These are phyloP conservation scores for Drosophila setosimentum DNA, from an alignment of 2,888 invertebrate genomes.

Conservation along the genomic window DNA sequence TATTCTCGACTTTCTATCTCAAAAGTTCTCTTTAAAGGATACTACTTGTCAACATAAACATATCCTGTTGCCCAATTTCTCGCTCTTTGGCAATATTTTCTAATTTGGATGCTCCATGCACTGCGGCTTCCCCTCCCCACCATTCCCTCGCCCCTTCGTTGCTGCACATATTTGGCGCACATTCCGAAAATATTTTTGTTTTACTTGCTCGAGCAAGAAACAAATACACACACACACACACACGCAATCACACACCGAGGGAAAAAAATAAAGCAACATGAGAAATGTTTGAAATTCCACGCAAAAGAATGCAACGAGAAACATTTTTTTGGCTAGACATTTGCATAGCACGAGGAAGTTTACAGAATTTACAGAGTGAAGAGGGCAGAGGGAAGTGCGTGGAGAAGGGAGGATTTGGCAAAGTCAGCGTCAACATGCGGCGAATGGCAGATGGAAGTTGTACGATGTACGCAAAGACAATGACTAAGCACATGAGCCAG, in stretches of 20 bases:
- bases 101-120: slow-evolving; percentile 57
- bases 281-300: slow-evolving; percentile 71
- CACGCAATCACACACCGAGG: background rate
- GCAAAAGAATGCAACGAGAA: slow-evolving; percentile 70
- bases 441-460: slow-evolving; percentile 72
- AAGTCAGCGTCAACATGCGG: slow-evolving; percentile 70
- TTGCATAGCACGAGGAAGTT: slow-evolving; percentile 59
- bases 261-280: slow-evolving; percentile 52
- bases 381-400: background rate
- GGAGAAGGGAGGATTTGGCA: slow-evolving; percentile 49
- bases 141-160: background rate
- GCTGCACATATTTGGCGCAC: slow-evolving; percentile 55
- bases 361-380: slow-evolving; percentile 8
- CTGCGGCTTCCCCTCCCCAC: background rate
- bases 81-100: slow-evolving; percentile 50
- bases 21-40: background rate
- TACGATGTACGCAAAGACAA: slow-evolving; percentile 79
- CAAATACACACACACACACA: slow-evolving; percentile 4
- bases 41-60: slow-evolving; percentile 31
- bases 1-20: background rate
- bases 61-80: slow-evolving; percentile 37
- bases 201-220: slow-evolving; percentile 31
- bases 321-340: slow-evolving; percentile 72
- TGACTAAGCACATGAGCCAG: slow-evolving; percentile 69
- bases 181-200: slow-evolving; percentile 71